phyloP scores from a whole-genome alignment of 2,113 vertebrate species.

The Labeo rohita region DNA sequence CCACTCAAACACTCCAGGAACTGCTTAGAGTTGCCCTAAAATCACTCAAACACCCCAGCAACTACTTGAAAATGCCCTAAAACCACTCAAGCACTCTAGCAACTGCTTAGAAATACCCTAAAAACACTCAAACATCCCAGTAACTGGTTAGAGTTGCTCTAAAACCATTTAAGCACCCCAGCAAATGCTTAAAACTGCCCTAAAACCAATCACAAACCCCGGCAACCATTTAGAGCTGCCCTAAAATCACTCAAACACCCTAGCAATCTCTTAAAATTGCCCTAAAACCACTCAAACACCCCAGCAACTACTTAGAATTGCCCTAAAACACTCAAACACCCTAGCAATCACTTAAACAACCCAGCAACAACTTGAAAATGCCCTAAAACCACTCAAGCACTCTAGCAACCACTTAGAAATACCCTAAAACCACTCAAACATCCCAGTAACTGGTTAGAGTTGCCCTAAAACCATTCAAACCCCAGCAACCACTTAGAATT shows the following conservation, averaged over 20 bases:
- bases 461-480: too few relatives aligned
- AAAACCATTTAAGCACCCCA: background rate
- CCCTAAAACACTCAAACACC: too few relatives aligned
- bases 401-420: too few relatives aligned
- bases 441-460: too few relatives aligned
- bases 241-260: background rate
- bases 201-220: background rate
- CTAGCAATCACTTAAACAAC: too few relatives aligned
- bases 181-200: accelerated
- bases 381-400: too few relatives aligned
- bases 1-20: background rate
- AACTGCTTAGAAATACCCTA: accelerated
- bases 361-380: too few relatives aligned
- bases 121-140: background rate
- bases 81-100: background rate
- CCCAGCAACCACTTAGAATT: too few relatives aligned
- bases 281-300: too few relatives aligned
- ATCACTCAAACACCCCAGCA: background rate
- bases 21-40: background rate
- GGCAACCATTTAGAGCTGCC: accelerated
- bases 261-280: background rate
- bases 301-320: too few relatives aligned
- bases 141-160: background rate
- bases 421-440: too few relatives aligned
- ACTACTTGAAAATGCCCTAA: too few relatives aligned